Conservation (phyloP, 2,797 vertebrate genomes). For the Telmatherina bonti region DNA sequence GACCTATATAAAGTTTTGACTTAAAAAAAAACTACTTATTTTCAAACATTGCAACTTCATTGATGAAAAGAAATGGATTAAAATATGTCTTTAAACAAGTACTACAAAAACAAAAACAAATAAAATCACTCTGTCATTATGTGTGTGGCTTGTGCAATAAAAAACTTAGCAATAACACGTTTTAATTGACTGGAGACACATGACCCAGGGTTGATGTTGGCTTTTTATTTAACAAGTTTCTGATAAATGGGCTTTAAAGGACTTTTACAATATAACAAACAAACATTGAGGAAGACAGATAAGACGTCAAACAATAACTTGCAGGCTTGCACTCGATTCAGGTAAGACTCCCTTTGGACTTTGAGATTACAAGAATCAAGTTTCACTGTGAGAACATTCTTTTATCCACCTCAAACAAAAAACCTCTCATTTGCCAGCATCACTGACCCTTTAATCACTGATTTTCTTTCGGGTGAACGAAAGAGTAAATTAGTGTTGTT, state of each 20-base stretch:
- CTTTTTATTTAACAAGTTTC: conserved; percentile 5
- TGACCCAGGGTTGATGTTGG: conserved; percentile 5
- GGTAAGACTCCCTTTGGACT: conserved; percentile 44
- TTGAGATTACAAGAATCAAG: conserved; percentile 61
- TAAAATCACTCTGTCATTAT: accelerated
- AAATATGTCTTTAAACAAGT: background rate
- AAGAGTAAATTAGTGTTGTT: conserved; percentile 44
- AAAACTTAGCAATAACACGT: background rate
- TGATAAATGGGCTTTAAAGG: conserved; percentile 17
- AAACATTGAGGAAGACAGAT: conserved; percentile 23
- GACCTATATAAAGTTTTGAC: background rate
- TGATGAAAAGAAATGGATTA: background rate
- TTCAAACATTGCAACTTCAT: background rate
- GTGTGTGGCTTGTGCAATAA: background rate
- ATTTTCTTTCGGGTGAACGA: conserved; percentile 46
- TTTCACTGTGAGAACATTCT: conserved; percentile 55
- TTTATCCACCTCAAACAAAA: conserved; percentile 27
- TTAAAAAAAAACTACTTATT: background rate
- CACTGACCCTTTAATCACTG: conserved; percentile 36
- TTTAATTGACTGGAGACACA: background rate
- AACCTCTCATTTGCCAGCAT: conserved; percentile 34
- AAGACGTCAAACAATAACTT: conserved; percentile 50
- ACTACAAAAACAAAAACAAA: background rate
- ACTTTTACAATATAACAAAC: conserved; percentile 29
- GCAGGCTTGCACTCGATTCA: conserved; percentile 25